Base-by-base conservation (phyloP, 2,888 invertebrate species). In the Apeira syringaria region DNA sequence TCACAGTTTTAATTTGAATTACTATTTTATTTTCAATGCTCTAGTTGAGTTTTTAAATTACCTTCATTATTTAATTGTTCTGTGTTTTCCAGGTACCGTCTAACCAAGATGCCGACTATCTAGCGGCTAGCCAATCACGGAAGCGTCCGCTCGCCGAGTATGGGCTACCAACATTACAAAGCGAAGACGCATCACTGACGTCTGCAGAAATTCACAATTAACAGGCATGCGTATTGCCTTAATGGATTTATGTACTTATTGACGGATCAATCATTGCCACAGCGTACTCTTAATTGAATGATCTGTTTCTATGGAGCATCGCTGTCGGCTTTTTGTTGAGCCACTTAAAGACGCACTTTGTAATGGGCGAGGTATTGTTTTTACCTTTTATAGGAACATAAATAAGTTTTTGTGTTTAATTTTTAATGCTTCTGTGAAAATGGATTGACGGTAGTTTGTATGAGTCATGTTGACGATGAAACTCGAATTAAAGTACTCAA, bases 211-310 rank as follows among this genome's bases (percentile, higher is more conserved):
- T 67, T 67, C 74, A 84, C 82, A 84, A 85, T 85, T 82, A 85
- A 83, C 83, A 73, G 66, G 61, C 66, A 74, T 67, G 68, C 74
- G 81, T 78, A 82, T 77, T 74, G 71, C 68, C 74, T 80, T 85
- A 86, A 87, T 87, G 82, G 87, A 86, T 86, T 84, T 83, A 83
- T 81, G 79, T 80, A 82, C 81, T 80, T 86, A 87, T 86, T 87
- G 86, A 86, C 76, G 78, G 78, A 86, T 88, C 87, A 86, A 87
- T 87, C 87, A 86, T 74, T 74, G 75, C 74, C 64, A 71, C 66
- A 67, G 71, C 73, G 65, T 68, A 57, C 56, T 53, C 61, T 80
- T 83, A 82, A 82, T 83, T 84, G 83, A 83, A 81, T 69, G 68
- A 75, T 79, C 73, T 72, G 71, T 78, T 82, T 79, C 71, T 63